Evolutionary conservation across 1,140 invertebrate species (phyloP), one percentile per base, ranked within the genome.

Genomic region (Saccostrea echinata): DNA sequence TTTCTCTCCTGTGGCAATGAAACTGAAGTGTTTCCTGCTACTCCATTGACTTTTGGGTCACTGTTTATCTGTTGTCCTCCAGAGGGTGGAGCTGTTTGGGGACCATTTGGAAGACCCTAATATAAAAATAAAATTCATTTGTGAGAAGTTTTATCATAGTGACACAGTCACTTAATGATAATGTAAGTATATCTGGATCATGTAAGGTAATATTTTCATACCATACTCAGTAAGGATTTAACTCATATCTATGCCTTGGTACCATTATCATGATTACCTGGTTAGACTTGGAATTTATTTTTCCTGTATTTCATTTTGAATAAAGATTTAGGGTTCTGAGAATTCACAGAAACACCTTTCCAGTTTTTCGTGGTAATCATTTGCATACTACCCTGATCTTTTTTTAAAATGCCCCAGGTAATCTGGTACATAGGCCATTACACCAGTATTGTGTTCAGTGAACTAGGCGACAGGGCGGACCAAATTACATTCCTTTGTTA

Each of bases 401-500:
- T 27, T 27, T 84, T 24, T 57, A 52, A 84, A 51, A 57, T 6
- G 27, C 27, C 13, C 24, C 27, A 76, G 68, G 68, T 76, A 76
- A 76, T 3, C 27, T 2, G 24, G 13, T n/a, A 61, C 55, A 30
- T 30, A 76, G 24, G 16, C 30, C 27, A 1, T 24, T 11, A 64
- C 57, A 64, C 57, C 57, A n/a, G 57, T 64, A 64, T 64, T 64
- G 57, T 64, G 21, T 24, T 64, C 57, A 64, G 24, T 76, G 27
- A 76, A 76, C 27, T 30, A 30, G 27, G 27, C 24, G 24, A 61
- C 24, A 30, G 68, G 68, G 68, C 16, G 24, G 68, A 76, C 30
- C 68, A 76, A 76, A 76, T 76, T 76, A 18, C 68, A 76, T 76
- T 76, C 68, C 30, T 76, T 76, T 76, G 30, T 76, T 33, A 76